Percentiles rank a stretch among this genome's conserved stretches.
phyloP scores from a whole-genome alignment of 2,888 invertebrate genomes.

The Fragum sueziense region DNA sequence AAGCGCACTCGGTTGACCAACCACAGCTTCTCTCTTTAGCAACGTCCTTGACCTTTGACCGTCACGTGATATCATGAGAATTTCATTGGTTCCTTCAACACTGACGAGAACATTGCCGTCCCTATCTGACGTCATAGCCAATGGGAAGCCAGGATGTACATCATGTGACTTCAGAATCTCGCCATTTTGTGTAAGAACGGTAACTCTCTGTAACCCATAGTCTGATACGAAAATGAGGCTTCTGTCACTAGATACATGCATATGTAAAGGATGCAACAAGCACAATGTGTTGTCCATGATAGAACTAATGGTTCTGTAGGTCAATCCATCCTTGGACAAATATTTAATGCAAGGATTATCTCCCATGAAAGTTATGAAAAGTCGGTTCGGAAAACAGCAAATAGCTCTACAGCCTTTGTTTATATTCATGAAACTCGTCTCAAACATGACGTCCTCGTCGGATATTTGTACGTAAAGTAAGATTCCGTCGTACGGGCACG shows the following conservation, averaged over 20 bases:
- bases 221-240: conserved; percentile 37
- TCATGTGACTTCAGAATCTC: conserved; percentile 23
- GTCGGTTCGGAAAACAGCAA: conserved; percentile 21
- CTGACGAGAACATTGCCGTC: conserved; percentile 28
- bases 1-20: conserved; percentile 1
- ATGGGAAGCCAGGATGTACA: conserved; percentile 35
- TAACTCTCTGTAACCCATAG: conserved; percentile 26
- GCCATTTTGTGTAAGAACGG: conserved; percentile 27
- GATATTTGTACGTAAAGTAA: conserved; percentile 33
- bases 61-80: conserved; percentile 26
- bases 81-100: conserved; percentile 21
- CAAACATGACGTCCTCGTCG: conserved; percentile 19
- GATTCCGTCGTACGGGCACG: conserved; percentile 36
- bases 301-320: conserved; percentile 15
- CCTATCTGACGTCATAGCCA: conserved; percentile 26
- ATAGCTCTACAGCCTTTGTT: conserved; percentile 37
- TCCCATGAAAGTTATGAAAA: conserved; percentile 34
- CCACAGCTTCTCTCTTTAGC: neutral
- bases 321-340: conserved; percentile 26
- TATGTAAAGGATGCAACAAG: conserved; percentile 35
- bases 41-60: conserved; percentile 6
- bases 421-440: conserved; percentile 33
- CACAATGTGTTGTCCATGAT: neutral
- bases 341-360: conserved; percentile 30
- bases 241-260: conserved; percentile 22